Percentiles rank a stretch among this genome's conserved stretches.
Evolutionary conservation across 2,797 vertebrate genomes (phyloP).

Genomic region (Hirundo rustica): DNA sequence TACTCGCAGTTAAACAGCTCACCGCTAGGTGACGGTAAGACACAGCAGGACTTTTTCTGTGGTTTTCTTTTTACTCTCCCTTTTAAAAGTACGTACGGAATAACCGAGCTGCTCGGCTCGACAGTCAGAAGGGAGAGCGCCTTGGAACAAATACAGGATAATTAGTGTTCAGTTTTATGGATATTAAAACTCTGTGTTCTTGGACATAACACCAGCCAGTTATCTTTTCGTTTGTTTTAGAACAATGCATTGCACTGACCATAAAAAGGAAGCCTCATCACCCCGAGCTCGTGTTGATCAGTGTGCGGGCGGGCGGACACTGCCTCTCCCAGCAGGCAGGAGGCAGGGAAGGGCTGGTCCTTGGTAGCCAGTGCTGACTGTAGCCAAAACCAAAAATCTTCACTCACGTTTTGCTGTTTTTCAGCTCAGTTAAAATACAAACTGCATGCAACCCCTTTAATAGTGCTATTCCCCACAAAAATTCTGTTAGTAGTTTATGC

Average conservation of each 20-base stretch:
- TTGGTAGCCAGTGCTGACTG: background rate
- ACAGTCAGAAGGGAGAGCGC: background rate
- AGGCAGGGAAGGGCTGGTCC: background rate
- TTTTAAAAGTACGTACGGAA: background rate
- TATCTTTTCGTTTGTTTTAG: background rate
- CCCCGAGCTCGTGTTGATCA: rapidly evolving
- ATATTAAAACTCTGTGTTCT: background rate
- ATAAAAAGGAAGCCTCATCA: background rate
- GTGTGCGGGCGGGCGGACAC: rapidly evolving
- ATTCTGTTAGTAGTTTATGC: background rate
- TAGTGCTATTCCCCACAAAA: background rate
- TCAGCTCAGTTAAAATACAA: background rate
- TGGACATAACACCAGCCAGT: background rate
- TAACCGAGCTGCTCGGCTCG: background rate
- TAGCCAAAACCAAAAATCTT: background rate
- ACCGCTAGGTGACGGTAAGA: slow-evolving; percentile 17
- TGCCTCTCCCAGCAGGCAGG: background rate
- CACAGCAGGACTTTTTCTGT: background rate
- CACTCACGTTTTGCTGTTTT: background rate
- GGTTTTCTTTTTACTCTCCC: background rate
- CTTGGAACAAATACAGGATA: background rate
- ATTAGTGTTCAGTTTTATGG: background rate
- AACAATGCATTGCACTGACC: background rate
- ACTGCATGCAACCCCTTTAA: background rate
- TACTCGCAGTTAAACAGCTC: background rate